Conservation (phyloP, 2,113 vertebrate species). For the Willisornis vidua region DNA sequence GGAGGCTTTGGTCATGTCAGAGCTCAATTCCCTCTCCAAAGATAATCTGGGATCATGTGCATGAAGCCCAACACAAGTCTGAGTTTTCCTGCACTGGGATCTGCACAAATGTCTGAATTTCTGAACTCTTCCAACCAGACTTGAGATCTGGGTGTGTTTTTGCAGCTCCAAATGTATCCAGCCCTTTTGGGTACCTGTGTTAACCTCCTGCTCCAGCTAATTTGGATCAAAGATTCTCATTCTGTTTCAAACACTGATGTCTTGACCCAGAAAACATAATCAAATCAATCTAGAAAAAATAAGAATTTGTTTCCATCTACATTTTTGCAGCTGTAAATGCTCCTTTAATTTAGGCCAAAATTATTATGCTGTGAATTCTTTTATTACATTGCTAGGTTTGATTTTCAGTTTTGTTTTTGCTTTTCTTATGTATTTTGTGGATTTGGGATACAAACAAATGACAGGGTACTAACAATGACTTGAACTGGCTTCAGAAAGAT, state of each 20-base stretch:
- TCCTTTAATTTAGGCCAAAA: not conserved
- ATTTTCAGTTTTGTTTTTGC: not conserved
- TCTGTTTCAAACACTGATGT: not conserved
- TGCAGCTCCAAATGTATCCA: not conserved
- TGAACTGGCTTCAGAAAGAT: not conserved
- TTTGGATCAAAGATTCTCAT: not conserved
- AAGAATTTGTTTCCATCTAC: not conserved
- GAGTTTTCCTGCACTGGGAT: not conserved
- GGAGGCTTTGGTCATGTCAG: not conserved
- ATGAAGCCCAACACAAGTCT: not conserved
- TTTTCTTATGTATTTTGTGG: not conserved
- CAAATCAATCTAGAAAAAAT: not conserved
- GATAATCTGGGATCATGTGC: not conserved
- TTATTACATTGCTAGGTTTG: not conserved
- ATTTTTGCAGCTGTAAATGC: not conserved
- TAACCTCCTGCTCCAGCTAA: not conserved
- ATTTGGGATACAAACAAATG: not conserved
- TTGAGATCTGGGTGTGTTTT: not conserved
- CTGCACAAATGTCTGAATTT: not conserved
- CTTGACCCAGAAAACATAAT: not conserved
- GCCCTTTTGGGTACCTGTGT: not conserved
- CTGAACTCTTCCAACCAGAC: not conserved
- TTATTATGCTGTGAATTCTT: not conserved
- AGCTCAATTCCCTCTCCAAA: not conserved
- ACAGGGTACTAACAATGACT: not conserved